Conservation (phyloP, 2,888 invertebrate genomes). For the Copidosoma aretas region DNA sequence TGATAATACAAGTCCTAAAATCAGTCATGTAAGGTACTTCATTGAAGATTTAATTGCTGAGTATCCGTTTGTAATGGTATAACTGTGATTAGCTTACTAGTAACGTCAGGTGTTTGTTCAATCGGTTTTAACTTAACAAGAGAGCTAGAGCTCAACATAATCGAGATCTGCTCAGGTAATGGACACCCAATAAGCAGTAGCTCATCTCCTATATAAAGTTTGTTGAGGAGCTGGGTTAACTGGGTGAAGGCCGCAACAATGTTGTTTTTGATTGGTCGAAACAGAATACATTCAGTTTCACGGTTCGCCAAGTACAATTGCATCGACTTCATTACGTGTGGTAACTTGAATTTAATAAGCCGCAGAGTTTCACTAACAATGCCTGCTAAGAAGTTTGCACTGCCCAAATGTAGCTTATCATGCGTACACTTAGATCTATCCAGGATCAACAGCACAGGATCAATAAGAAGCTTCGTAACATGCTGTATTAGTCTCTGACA, state of each 20-base stretch:
- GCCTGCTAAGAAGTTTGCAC: slow-evolving; percentile 75
- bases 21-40: too few relatives aligned
- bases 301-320: slow-evolving; percentile 93
- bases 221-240: slow-evolving; percentile 77
- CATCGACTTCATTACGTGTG: slow-evolving; percentile 86
- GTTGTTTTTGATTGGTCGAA: slow-evolving; percentile 92
- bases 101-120: neutral
- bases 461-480: slow-evolving; percentile 77
- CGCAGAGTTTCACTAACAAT: slow-evolving; percentile 80
- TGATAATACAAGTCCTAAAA: too few relatives aligned
- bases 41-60: too few relatives aligned
- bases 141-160: slow-evolving; percentile 78
- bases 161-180: slow-evolving; percentile 90
- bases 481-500: slow-evolving; percentile 89
- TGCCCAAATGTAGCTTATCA: slow-evolving; percentile 61
- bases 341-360: slow-evolving; percentile 79
- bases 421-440: slow-evolving; percentile 64
- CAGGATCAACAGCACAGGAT: slow-evolving; percentile 76
- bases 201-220: slow-evolving; percentile 83
- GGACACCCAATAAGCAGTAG: slow-evolving; percentile 87
- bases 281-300: slow-evolving; percentile 96
- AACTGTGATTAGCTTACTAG: too few relatives aligned
- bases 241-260: slow-evolving; percentile 88
- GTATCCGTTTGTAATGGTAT: too few relatives aligned
- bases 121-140: slow-evolving; percentile 9